A percentile compares a stretch with the other conserved stretches of the same genome.
phyloP scores from a whole-genome alignment of 2,797 vertebrate genomes.

The Novumbra hubbsi region DNA sequence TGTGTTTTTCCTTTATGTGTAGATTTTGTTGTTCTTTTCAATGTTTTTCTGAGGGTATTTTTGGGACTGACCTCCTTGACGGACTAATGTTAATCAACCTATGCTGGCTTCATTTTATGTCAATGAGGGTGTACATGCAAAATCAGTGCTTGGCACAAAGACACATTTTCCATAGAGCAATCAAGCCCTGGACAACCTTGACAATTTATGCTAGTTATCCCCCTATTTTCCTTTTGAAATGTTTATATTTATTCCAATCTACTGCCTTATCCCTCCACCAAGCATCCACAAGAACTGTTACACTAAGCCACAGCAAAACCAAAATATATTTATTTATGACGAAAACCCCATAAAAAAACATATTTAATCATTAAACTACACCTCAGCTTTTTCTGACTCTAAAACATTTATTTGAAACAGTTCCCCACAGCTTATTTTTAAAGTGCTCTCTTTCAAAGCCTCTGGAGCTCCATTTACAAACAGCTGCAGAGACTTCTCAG shows the following conservation, averaged over 20 bases:
- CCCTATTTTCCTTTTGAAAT: not conserved
- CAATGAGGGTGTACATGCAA: no score
- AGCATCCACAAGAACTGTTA: not conserved
- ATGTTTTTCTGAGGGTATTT: not conserved
- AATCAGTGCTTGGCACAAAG: no score
- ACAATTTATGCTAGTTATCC: not conserved
- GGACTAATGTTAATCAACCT: no score
- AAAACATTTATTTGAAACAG: slow-evolving; percentile 28
- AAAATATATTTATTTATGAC: slow-evolving; percentile 11
- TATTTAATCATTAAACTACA: slow-evolving; percentile 13
- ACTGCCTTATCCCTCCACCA: not conserved
- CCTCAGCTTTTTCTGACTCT: slow-evolving; percentile 7
- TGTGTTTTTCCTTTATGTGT: no score
- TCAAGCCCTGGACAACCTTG: not conserved
- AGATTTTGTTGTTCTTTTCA: no score
- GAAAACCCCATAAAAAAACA: slow-evolving; percentile 5
- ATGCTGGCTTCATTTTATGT: no score
- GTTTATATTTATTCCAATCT: not conserved
- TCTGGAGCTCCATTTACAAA: not conserved
- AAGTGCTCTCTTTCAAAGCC: slow-evolving; percentile 5
- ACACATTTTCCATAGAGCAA: no score
- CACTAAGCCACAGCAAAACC: not conserved
- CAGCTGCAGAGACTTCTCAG: not conserved
- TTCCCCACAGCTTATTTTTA: slow-evolving; percentile 3
- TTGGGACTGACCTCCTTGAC: not conserved